Conservation (phyloP, 2,888 invertebrate genomes). For the Pammene aurita region DNA sequence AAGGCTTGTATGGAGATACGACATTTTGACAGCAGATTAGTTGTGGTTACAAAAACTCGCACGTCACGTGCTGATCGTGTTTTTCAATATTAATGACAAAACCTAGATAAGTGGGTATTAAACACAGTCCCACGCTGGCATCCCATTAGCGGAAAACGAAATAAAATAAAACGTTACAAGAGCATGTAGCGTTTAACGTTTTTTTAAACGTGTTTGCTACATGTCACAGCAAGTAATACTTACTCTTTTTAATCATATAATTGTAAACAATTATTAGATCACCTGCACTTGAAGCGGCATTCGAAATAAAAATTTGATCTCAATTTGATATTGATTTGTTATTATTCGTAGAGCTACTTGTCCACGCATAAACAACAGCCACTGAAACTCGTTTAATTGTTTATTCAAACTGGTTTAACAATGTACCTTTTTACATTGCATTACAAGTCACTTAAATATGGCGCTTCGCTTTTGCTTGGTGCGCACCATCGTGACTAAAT, state of each 20-base stretch:
- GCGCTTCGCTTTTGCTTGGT: too few species aligned
- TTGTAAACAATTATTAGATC: neutral
- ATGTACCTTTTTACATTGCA: too few species aligned
- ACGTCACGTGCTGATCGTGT: neutral
- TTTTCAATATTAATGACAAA: conserved; percentile 15
- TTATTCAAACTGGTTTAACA: too few species aligned
- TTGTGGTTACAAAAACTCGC: neutral
- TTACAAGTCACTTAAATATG: too few species aligned
- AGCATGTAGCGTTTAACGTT: neutral
- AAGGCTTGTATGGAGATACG: too few species aligned
- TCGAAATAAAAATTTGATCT: too few species aligned
- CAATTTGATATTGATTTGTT: too few species aligned
- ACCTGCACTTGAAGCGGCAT: neutral
- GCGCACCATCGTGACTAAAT: too few species aligned
- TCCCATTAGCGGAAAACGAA: neutral
- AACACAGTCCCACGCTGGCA: neutral
- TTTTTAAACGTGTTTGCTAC: neutral
- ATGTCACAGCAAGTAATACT: neutral
- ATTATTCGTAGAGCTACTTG: too few species aligned
- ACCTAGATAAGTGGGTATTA: neutral
- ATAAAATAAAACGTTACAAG: conserved; percentile 7
- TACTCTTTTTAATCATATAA: neutral
- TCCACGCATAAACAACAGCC: too few species aligned
- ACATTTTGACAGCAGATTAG: neutral
- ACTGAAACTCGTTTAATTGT: too few species aligned